Evolutionary conservation across 1,140 invertebrate species (phyloP).

Genomic region (Caenorhabditis tropicalis): DNA sequence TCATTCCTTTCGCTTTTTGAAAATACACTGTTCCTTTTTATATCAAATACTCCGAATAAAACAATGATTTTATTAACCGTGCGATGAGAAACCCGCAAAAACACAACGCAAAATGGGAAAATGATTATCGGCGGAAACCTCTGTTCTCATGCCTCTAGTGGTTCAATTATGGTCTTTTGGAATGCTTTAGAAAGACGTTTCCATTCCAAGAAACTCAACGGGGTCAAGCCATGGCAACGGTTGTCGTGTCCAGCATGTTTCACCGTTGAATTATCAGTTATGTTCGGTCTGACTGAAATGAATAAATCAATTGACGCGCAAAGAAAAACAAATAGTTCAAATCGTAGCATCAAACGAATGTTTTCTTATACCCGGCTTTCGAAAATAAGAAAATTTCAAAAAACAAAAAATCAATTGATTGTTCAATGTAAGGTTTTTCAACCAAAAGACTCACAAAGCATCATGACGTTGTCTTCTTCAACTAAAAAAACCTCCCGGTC

Average conservation of each 20-base stretch:
- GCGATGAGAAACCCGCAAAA: not conserved
- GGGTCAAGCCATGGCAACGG: not conserved
- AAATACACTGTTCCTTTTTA: not conserved
- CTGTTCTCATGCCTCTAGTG: not conserved
- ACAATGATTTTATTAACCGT: not conserved
- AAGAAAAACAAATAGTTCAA: too few species aligned
- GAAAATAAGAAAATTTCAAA: too few species aligned
- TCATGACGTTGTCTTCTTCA: not conserved
- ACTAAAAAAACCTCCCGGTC: not conserved
- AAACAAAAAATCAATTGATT: too few species aligned
- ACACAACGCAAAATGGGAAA: not conserved
- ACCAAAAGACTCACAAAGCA: not conserved
- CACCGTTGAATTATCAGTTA: not conserved
- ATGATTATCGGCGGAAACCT: too few species aligned
- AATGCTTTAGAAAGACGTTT: not conserved
- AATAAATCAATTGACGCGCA: too few species aligned
- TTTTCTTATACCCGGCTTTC: too few species aligned
- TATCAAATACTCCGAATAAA: not conserved
- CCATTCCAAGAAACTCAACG: constrained; percentile 6
- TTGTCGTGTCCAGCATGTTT: not conserved
- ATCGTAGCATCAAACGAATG: too few species aligned
- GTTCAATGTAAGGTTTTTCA: too few species aligned
- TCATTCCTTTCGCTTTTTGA: constrained; percentile 25
- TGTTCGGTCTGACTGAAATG: not conserved
- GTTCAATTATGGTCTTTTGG: not conserved